phyloP scores from a whole-genome alignment of 2,113 vertebrate species.

The Halichoeres trimaculatus region DNA sequence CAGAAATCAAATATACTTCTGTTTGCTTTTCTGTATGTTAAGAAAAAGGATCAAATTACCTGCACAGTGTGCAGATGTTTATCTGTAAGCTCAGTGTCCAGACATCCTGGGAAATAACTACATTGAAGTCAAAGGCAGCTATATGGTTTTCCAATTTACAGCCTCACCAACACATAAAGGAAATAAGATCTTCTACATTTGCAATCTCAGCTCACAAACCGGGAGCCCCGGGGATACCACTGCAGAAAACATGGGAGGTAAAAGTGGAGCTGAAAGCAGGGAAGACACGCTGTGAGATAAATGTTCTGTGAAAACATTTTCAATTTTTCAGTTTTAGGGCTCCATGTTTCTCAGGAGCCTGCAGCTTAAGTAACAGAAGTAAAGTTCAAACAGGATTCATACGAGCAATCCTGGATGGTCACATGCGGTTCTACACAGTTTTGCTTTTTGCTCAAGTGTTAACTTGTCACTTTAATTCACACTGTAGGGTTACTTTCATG shows the following conservation, averaged over 20 bases:
- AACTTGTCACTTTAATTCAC: conserved; percentile 14
- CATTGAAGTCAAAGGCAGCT: neutral
- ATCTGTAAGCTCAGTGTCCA: neutral
- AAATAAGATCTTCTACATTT: neutral
- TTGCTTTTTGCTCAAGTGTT: conserved; percentile 36
- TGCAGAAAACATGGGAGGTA: conserved; percentile 3
- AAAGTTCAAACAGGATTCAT: conserved; percentile 5
- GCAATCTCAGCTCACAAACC: conserved; percentile 1
- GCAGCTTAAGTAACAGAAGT: neutral
- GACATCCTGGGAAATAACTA: neutral
- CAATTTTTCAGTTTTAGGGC: fast-evolving
- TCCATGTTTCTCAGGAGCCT: neutral
- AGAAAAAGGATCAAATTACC: neutral
- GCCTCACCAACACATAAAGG: neutral
- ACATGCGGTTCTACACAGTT: conserved; percentile 34
- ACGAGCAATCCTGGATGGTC: neutral
- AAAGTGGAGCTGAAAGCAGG: neutral
- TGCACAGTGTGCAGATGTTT: neutral
- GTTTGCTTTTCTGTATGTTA: neutral
- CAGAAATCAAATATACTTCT: neutral
- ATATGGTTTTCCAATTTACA: neutral
- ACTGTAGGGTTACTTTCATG: neutral
- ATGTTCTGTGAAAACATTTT: neutral
- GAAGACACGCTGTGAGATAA: neutral
- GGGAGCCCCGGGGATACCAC: neutral